These are phyloP conservation scores for Phenganax subtilis DNA, from an alignment of 92 coral and sea anemone species.

Conservation along the genomic window DNA sequence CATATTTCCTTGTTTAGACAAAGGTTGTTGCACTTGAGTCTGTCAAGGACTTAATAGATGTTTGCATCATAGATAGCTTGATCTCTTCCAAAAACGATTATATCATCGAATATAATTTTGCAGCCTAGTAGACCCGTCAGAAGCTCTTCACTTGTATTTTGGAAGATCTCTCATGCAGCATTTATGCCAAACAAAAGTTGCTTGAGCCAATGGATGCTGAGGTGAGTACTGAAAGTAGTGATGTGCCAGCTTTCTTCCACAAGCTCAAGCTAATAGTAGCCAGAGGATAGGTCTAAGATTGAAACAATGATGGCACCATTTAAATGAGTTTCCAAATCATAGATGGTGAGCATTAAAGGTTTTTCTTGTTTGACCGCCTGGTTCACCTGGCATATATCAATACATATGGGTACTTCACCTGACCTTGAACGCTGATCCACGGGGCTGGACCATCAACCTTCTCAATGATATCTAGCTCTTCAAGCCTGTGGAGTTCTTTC, in stretches of 20 bases:
- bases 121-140: constrained; percentile 70
- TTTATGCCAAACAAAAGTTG: constrained; percentile 65
- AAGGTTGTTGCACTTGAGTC: constrained; percentile 51
- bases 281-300: constrained; percentile 57
- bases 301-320: constrained; percentile 53
- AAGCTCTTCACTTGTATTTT: constrained; percentile 56
- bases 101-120: constrained; percentile 57
- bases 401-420: constrained; percentile 56
- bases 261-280: constrained; percentile 66
- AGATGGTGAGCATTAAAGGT: constrained; percentile 32
- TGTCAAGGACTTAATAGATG: constrained; percentile 43
- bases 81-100: constrained; percentile 56
- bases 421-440: constrained; percentile 61
- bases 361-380: constrained; percentile 45
- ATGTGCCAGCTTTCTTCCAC: constrained; percentile 58
- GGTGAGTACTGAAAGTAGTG: constrained; percentile 61
- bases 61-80: constrained; percentile 52
- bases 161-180: constrained; percentile 68
- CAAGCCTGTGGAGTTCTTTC: no score
- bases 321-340: constrained; percentile 30
- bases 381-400: constrained; percentile 69
- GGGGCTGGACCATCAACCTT: constrained; percentile 51
- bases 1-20: constrained; percentile 58
- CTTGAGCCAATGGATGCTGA: constrained; percentile 53
- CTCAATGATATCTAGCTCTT: constrained; percentile 40